A percentile compares a stretch with the other conserved stretches of the same genome.
Evolutionary conservation across 2,888 invertebrate species (phyloP).

Genomic region (Drosophila robusta): DNA sequence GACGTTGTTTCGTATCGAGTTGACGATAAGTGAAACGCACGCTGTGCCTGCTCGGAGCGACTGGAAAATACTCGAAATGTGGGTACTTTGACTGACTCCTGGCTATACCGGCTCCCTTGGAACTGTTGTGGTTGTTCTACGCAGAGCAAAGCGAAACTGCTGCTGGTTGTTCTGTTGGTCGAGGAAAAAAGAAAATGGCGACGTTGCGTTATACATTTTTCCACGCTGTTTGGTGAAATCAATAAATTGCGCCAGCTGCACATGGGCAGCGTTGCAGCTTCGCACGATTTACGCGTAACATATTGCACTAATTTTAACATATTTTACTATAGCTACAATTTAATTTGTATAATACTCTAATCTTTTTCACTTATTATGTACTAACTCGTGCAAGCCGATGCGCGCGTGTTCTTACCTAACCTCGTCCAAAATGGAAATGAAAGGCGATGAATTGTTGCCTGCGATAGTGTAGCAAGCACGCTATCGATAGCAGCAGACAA

Average conservation of each 20-base stretch:
- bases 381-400: conserved; percentile 67
- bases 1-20: conserved; percentile 55
- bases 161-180: conserved; percentile 79
- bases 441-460: conserved; percentile 26
- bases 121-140: conserved; percentile 72
- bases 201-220: conserved; percentile 76
- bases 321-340: conserved; percentile 35
- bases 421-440: conserved; percentile 83
- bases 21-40: conserved; percentile 62
- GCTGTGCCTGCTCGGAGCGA: conserved; percentile 52
- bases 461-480: conserved; percentile 24
- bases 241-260: conserved; percentile 79
- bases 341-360: conserved; percentile 25
- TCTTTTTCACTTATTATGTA: conserved; percentile 46
- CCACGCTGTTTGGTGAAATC: conserved; percentile 77
- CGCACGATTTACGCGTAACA: conserved; percentile 74
- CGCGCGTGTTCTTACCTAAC: conserved; percentile 84
- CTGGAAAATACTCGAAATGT: conserved; percentile 39
- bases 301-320: conserved; percentile 80
- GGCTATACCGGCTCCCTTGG: conserved; percentile 61
- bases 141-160: conserved; percentile 76
- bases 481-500: conserved; percentile 4
- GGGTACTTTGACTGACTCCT: conserved; percentile 44
- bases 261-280: conserved; percentile 45
- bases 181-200: conserved; percentile 84